Evolutionary conservation across 2,888 invertebrate species (phyloP), one percentile per base, ranked within the genome.

Genomic region (Pherbina coryleti): DNA sequence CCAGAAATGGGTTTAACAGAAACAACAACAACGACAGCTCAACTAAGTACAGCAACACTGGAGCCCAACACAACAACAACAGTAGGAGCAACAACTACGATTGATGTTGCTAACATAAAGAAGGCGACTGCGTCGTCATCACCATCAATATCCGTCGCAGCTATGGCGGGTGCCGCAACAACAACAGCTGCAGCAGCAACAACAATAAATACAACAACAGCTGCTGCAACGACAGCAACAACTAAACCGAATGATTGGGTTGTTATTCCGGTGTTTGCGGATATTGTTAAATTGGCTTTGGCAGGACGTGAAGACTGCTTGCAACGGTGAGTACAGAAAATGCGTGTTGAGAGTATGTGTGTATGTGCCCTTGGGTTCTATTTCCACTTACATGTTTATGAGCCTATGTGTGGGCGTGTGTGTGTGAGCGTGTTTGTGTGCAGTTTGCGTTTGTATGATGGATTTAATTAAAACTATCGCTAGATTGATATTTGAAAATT

Each of bases 221-320:
- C 82, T 55, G 49, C 78, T 55, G 66, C 75, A 44, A 64, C 78
- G 70, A 62, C 82, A 71, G 19, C 78, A 77, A 69, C 82, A 81
- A 84, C 82, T 78, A 88, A 87, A 84, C 87, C 88, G 80, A 89
- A 89, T 84, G 90, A 90, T 85, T 90, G 90, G 90, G 90, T 90
- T 85, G 90, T 89, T 83, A 89, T 90, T 84, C 90, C 90, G 82
- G 89, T 90, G 82, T 90, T 90, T 88, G 87, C 89, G 82, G 90
- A 90, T 86, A 90, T 90, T 86, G 90, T 90, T 84, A 89, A 89
- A 86, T 87, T 90, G 83, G 90, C 90, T 80, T 81, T 90, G 84
- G 86, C 85, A 82, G 89, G 88, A 83, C 88, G 90, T 84, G 89
- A 89, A 81, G 88, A 88, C 80, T 90, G 90, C 83, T 84, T 89